Conservation (phyloP, 2,797 vertebrate species). For the Balearica regulorum region DNA sequence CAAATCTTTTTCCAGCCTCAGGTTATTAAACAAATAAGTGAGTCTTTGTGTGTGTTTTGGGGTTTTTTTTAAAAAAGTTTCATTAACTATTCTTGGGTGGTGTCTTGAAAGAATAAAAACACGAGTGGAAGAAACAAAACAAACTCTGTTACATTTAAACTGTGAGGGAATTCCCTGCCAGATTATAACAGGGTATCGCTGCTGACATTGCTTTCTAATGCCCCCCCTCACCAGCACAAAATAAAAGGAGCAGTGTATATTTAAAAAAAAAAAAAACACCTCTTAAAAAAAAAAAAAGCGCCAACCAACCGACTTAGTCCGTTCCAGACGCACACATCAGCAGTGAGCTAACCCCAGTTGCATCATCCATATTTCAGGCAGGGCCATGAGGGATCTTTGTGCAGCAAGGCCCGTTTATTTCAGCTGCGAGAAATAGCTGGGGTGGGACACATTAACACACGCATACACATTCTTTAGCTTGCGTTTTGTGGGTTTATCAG, state of each 20-base stretch:
- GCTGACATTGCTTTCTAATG: conserved; percentile 2
- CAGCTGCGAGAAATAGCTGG: neutral
- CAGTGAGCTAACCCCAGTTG: conserved; percentile 65
- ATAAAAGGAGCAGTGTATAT: conserved; percentile 49
- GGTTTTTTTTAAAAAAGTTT: neutral
- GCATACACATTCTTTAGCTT: neutral
- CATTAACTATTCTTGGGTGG: neutral
- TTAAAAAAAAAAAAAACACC: neutral
- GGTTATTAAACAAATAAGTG: neutral
- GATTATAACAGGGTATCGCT: neutral
- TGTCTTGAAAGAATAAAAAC: neutral
- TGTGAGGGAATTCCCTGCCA: conserved; percentile 6
- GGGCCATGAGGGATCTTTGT: conserved; percentile 45
- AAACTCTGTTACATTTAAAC: neutral
- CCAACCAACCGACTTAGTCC: neutral
- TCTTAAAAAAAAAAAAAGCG: neutral
- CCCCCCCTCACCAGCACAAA: neutral
- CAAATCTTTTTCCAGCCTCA: neutral
- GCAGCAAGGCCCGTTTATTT: neutral
- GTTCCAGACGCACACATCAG: conserved; percentile 58
- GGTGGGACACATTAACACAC: conserved; percentile 31
- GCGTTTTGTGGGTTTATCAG: conserved; percentile 10
- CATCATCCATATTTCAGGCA: conserved; percentile 60
- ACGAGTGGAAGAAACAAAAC: neutral
- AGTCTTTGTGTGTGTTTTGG: neutral